phyloP scores from a whole-genome alignment of 1,140 invertebrate species.

The Drosophila burlai region DNA sequence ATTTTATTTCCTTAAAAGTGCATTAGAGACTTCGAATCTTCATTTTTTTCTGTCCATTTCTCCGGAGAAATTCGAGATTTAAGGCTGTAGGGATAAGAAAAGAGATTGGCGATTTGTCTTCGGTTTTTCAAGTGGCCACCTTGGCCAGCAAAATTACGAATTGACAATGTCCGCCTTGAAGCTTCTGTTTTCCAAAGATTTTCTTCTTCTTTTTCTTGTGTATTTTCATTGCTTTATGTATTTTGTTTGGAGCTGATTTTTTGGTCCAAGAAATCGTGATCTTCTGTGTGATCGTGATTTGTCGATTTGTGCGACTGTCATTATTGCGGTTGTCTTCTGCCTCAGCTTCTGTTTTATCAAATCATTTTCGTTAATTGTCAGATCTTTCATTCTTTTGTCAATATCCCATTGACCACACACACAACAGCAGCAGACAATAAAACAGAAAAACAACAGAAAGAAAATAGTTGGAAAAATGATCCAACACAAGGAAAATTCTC shows the following conservation, averaged over 20 bases:
- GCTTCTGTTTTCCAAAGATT: constrained; percentile 20
- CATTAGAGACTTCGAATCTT: not conserved
- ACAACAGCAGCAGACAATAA: not conserved
- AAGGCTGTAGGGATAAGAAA: not conserved
- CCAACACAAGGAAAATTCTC: constrained; percentile 31
- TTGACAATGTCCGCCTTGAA: constrained; percentile 13
- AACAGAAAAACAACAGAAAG: not conserved
- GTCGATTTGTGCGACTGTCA: constrained; percentile 74
- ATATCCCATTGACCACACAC: constrained; percentile 47
- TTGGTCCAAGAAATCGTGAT: constrained; percentile 67
- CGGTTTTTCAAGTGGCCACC: not conserved
- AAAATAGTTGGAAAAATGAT: constrained; percentile 24
- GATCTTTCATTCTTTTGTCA: constrained; percentile 32
- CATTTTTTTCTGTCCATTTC: not conserved
- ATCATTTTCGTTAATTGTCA: constrained; percentile 73
- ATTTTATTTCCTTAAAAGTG: not conserved
- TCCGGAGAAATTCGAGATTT: not conserved
- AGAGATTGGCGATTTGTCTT: constrained; percentile 13
- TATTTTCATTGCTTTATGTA: constrained; percentile 2
- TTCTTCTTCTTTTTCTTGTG: constrained; percentile 10
- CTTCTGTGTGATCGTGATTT: constrained; percentile 74
- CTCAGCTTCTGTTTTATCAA: constrained; percentile 49
- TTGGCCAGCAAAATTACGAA: not conserved
- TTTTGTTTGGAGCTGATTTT: constrained; percentile 6
- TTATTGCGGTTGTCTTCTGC: constrained; percentile 64